A percentile compares a stretch with the other conserved stretches of the same genome.
Evolutionary conservation across 2,113 vertebrate species (phyloP).

Genomic region (Calyptommatus sinebrachiatus): DNA sequence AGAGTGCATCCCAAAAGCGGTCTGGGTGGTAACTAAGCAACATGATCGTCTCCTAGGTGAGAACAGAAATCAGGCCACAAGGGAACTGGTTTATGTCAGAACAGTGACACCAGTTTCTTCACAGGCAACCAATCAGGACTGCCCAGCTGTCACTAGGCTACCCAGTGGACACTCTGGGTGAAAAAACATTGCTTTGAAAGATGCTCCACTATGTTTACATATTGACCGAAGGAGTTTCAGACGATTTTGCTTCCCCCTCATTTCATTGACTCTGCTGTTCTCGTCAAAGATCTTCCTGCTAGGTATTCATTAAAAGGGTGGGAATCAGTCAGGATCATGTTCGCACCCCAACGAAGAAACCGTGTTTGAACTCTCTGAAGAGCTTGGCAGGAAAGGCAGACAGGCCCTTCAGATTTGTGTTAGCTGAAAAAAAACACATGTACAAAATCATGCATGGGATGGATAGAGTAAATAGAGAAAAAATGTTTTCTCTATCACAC

Average conservation of each 20-base stretch:
- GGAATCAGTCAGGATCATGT: neutral
- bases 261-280: neutral
- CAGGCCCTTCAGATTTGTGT: neutral
- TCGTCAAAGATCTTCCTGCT: neutral
- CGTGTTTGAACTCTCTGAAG: neutral
- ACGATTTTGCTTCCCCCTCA: neutral
- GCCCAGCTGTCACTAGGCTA: neutral
- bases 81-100: constrained; percentile 16
- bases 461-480: no score
- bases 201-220: neutral
- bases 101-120: neutral
- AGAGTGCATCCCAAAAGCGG: neutral
- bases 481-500: no score
- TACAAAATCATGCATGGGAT: no score
- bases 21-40: constrained; percentile 18
- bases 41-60: constrained; percentile 17
- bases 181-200: neutral
- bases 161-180: neutral
- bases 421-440: neutral
- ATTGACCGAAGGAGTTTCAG: neutral
- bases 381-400: neutral
- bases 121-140: neutral
- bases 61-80: constrained; percentile 2
- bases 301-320: neutral
- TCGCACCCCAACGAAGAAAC: neutral